Evolutionary conservation across 1,140 invertebrate species (phyloP).

Genomic region (Drosophila ambigua): DNA sequence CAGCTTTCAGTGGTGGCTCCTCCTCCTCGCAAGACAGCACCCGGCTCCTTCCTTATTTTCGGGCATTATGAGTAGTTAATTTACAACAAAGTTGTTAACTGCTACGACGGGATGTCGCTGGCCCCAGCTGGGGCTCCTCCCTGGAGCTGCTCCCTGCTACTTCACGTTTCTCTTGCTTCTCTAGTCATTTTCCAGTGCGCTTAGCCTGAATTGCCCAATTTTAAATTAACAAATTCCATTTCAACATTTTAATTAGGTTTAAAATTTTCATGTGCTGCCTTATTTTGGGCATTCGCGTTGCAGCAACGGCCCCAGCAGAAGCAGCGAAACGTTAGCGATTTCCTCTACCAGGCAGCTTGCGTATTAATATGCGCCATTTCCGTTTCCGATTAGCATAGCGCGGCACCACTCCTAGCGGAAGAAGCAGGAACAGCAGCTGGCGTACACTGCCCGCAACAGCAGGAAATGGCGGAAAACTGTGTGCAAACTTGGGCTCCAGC

Average conservation of each 20-base stretch:
- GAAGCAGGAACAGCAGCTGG: constrained; percentile 64
- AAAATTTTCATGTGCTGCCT: constrained; percentile 75
- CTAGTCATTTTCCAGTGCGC: constrained; percentile 47
- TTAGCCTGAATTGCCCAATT: constrained; percentile 76
- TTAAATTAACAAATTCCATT: constrained; percentile 83
- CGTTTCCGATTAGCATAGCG: constrained; percentile 81
- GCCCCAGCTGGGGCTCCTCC: constrained; percentile 47
- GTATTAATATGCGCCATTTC: constrained; percentile 82
- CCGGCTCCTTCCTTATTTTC: constrained; percentile 29
- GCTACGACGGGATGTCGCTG: constrained; percentile 24
- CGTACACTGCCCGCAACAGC: constrained; percentile 56
- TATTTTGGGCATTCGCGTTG: constrained; percentile 38
- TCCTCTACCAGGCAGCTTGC: constrained; percentile 74
- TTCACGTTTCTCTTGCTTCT: constrained; percentile 8
- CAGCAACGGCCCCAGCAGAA: constrained; percentile 35
- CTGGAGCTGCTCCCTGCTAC: constrained; percentile 11
- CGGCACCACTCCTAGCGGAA: background rate
- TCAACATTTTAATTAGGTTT: constrained; percentile 82
- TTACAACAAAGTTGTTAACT: constrained; percentile 81
- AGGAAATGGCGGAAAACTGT: constrained; percentile 77
- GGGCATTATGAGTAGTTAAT: constrained; percentile 80
- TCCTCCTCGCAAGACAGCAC: constrained; percentile 2
- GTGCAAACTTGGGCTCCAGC: constrained; percentile 48
- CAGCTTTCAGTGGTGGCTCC: constrained; percentile 17
- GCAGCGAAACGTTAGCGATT: constrained; percentile 43